These are phyloP conservation scores for Hydropsyche betteni DNA, from an alignment of 2,888 invertebrate genomes.

Conservation along the genomic window DNA sequence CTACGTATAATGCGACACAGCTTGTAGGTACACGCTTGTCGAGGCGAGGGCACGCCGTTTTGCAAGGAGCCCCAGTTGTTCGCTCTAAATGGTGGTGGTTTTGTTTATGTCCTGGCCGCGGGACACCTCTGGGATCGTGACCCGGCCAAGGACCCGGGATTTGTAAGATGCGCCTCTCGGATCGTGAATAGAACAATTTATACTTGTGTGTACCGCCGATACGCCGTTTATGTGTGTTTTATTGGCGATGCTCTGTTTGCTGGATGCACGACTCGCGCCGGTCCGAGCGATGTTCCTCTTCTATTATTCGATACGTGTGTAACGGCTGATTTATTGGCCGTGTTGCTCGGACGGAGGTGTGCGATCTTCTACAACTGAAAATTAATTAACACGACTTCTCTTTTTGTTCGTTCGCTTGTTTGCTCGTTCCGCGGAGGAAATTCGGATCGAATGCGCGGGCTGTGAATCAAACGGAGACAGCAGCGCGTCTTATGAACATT, in stretches of 20 bases:
- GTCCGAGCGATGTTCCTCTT: conserved; percentile 9
- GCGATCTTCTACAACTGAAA: too few species aligned
- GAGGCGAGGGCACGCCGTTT: neutral
- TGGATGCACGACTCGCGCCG: too few species aligned
- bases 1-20: conserved; percentile 6
- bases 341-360: too few species aligned
- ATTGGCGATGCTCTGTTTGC: neutral
- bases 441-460: too few species aligned
- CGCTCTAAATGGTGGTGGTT: conserved; percentile 45
- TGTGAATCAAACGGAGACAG: too few species aligned
- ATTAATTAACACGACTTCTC: too few species aligned
- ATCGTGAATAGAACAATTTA: too few species aligned
- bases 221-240: neutral
- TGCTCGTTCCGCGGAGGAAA: too few species aligned
- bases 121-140: conserved; percentile 33
- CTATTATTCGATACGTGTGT: conserved; percentile 20
- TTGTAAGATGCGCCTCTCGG: neutral
- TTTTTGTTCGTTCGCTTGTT: too few species aligned
- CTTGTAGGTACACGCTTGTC: neutral
- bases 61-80: conserved; percentile 5
- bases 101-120: conserved; percentile 43
- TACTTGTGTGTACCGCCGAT: neutral
- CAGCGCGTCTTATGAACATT: too few species aligned
- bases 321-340: conserved; percentile 22
- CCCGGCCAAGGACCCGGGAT: too few species aligned